Evolutionary conservation across 2,113 vertebrate genomes (phyloP).

Genomic region (Sorex araneus): DNA sequence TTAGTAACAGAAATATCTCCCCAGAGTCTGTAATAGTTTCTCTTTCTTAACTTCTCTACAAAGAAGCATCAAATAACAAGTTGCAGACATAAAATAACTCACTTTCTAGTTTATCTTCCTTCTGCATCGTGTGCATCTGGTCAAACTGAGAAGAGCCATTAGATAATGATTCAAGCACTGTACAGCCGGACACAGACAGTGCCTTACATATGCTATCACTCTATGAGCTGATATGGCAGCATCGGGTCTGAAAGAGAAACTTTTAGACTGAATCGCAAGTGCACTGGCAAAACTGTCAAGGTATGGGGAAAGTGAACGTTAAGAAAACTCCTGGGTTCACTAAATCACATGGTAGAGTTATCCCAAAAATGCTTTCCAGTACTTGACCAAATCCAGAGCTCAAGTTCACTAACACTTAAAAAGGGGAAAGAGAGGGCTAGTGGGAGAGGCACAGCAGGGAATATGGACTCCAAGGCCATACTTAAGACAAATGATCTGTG

Average conservation of each 20-base stretch:
- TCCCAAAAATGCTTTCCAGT: background rate
- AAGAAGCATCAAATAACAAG: slow-evolving; percentile 50
- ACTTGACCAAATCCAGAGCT: slow-evolving; percentile 27
- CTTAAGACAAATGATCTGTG: background rate
- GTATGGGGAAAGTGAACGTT: slow-evolving; percentile 2
- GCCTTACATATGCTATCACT: background rate
- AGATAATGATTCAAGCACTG: background rate
- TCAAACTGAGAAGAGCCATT: slow-evolving; percentile 35
- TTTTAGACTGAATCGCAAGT: slow-evolving; percentile 35
- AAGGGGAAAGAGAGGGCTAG: background rate
- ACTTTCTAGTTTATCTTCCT: slow-evolving; percentile 41
- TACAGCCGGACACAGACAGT: slow-evolving; percentile 3
- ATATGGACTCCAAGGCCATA: background rate
- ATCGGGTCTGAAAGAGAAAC: slow-evolving; percentile 25
- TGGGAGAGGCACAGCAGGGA: background rate
- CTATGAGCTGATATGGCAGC: background rate
- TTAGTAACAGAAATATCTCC: background rate
- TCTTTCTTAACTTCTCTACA: slow-evolving; percentile 34
- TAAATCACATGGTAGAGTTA: slow-evolving; percentile 46
- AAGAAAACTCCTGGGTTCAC: background rate
- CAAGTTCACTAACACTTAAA: background rate
- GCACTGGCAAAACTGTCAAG: slow-evolving; percentile 29
- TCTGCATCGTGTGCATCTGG: background rate
- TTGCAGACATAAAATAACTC: slow-evolving; percentile 52
- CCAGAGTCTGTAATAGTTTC: background rate